These are phyloP conservation scores for Listronotus oregonensis DNA, from an alignment of 1,140 invertebrate species.

Conservation along the genomic window DNA sequence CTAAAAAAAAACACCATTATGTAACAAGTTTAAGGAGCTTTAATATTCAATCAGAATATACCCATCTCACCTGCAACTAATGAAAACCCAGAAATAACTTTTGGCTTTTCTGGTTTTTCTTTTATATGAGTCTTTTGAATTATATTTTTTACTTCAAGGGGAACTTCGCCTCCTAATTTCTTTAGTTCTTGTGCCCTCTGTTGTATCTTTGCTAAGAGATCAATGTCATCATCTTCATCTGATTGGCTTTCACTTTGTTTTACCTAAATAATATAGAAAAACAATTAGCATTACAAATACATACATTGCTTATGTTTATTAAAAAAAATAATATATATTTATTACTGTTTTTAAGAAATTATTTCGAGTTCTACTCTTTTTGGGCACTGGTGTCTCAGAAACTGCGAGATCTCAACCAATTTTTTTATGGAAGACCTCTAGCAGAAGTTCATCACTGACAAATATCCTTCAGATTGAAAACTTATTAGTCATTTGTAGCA, in stretches of 20 bases:
- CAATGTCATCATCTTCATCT: conserved; percentile 51
- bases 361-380: too few relatives aligned
- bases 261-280: conserved; percentile 4
- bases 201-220: conserved; percentile 54
- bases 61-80: conserved; percentile 62
- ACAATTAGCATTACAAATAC: background rate
- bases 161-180: conserved; percentile 50
- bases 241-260: conserved; percentile 9
- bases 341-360: background rate
- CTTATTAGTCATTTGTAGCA: conserved; percentile 43
- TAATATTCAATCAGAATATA: too few relatives aligned
- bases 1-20: too few relatives aligned
- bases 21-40: too few relatives aligned
- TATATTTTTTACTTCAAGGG: conserved; percentile 26
- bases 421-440: conserved; percentile 50
- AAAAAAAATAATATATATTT: conserved; percentile 1
- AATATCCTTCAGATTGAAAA: conserved; percentile 56
- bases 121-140: conserved; percentile 26
- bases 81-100: conserved; percentile 53
- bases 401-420: conserved; percentile 50
- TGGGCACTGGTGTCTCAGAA: conserved; percentile 41
- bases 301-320: background rate
- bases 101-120: conserved; percentile 20
- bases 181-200: conserved; percentile 56
- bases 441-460: conserved; percentile 53